These are phyloP conservation scores for Lasius fuliginosus DNA, from an alignment of 2,888 invertebrate species.

Conservation along the genomic window DNA sequence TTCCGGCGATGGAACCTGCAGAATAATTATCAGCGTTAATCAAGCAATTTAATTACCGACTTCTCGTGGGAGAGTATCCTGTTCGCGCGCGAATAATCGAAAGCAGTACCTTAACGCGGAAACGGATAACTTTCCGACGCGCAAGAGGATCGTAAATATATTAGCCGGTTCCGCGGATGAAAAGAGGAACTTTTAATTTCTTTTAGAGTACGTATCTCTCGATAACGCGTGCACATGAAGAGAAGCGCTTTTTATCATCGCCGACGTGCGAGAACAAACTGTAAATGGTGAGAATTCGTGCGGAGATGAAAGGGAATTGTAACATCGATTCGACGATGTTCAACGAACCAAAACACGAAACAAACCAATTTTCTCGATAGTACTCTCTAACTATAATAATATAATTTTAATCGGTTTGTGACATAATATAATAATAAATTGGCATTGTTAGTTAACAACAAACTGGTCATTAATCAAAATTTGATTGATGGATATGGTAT, in stretches of 20 bases:
- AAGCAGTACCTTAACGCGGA: slow-evolving; percentile 52
- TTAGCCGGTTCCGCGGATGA: slow-evolving; percentile 51
- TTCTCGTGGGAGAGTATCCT: slow-evolving; percentile 53
- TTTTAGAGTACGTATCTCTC: slow-evolving; percentile 48
- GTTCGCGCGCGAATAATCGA: slow-evolving; percentile 48
- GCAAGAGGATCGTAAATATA: slow-evolving; percentile 60
- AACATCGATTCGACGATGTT: neutral
- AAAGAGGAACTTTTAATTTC: slow-evolving; percentile 62
- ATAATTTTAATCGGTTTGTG: neutral
- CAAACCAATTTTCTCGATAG: slow-evolving; percentile 18
- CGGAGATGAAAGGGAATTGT: slow-evolving; percentile 19
- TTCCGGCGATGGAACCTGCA: slow-evolving; percentile 45
- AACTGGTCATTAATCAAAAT: slow-evolving; percentile 18
- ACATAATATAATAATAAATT: neutral
- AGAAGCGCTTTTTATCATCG: slow-evolving; percentile 29
- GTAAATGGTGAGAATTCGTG: slow-evolving; percentile 13
- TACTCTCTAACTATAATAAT: neutral
- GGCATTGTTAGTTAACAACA: neutral
- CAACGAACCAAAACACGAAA: neutral
- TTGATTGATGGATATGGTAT: neutral
- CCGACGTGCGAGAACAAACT: slow-evolving; percentile 31
- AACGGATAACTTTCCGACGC: slow-evolving; percentile 50
- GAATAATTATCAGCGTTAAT: slow-evolving; percentile 66
- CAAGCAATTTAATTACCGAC: slow-evolving; percentile 66
- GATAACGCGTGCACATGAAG: slow-evolving; percentile 36